Evolutionary conservation across 2,113 vertebrate genomes (phyloP).

Genomic region (Marcusenius ussheri): DNA sequence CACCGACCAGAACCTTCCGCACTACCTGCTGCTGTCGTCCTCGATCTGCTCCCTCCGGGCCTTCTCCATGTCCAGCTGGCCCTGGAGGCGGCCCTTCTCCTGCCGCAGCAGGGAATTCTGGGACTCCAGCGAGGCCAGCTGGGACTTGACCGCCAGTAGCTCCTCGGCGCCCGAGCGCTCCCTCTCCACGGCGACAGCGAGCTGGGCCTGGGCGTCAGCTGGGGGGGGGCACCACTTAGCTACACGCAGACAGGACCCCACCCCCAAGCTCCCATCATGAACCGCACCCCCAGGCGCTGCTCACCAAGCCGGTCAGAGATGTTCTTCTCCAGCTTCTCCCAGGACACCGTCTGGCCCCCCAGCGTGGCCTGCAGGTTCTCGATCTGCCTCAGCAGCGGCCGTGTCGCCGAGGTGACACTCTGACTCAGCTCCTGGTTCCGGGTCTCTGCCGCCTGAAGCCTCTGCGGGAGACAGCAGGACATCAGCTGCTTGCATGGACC

Average conservation of each 20-base stretch:
- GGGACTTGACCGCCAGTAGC: conserved; percentile 72
- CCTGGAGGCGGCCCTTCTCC: conserved; percentile 77
- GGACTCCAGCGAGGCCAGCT: conserved; percentile 79
- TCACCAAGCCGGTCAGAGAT: conserved; percentile 91
- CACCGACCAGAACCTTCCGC: not conserved
- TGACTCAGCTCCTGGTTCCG: conserved; percentile 95
- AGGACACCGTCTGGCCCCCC: conserved; percentile 80
- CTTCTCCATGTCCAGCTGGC: conserved; percentile 79
- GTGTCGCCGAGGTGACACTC: conserved; percentile 83
- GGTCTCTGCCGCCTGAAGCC: conserved; percentile 85
- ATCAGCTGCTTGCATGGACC: not conserved
- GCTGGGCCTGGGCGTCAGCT: conserved; percentile 79
- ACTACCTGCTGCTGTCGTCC: conserved; percentile 81
- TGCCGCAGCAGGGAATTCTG: conserved; percentile 85
- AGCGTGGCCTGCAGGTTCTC: conserved; percentile 89
- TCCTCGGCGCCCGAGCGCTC: conserved; percentile 85
- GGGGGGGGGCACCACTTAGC: not conserved
- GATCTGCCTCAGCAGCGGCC: conserved; percentile 88
- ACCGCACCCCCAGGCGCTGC: not conserved
- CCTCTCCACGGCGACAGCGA: conserved; percentile 84
- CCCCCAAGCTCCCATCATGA: not conserved
- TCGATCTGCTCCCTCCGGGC: conserved; percentile 75
- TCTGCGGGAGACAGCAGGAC: conserved; percentile 51
- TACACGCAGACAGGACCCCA: not conserved
- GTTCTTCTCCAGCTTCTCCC: conserved; percentile 93